Conservation (phyloP, 2,113 vertebrate genomes). For the Oxygymnocypris stewartii region DNA sequence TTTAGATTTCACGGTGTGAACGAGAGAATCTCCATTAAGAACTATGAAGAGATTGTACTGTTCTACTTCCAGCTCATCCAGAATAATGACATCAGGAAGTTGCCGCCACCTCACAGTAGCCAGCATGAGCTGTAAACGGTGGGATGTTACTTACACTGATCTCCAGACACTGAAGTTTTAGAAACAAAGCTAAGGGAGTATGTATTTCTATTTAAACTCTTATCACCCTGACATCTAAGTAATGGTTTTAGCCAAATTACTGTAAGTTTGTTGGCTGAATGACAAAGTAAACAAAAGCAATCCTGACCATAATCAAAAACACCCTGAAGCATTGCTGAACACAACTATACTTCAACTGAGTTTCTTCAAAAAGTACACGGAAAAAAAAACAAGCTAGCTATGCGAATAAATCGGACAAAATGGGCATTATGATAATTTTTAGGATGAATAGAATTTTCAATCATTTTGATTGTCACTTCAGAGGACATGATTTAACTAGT, state of each 20-base stretch:
- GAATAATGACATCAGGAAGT: slow-evolving; percentile 79
- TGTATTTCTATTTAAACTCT: neutral
- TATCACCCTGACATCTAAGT: neutral
- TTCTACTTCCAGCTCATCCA: slow-evolving; percentile 89
- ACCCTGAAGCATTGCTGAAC: neutral
- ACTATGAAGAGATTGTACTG: slow-evolving; percentile 79
- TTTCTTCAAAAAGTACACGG: neutral
- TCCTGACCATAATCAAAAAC: neutral
- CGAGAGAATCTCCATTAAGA: slow-evolving; percentile 86
- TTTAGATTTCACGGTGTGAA: slow-evolving; percentile 88
- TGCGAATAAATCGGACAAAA: neutral
- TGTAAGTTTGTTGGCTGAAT: neutral
- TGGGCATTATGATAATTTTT: neutral
- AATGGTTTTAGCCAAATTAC: neutral
- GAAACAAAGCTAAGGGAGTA: neutral
- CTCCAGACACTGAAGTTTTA: neutral
- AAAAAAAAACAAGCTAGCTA: neutral
- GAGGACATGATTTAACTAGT: neutral
- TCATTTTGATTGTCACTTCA: neutral
- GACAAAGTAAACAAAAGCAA: neutral
- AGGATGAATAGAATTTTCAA: neutral
- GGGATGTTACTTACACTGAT: neutral
- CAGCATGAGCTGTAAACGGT: slow-evolving; percentile 79
- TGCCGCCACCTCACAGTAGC: slow-evolving; percentile 71
- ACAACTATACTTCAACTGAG: neutral